Conservation (phyloP, 2,797 vertebrate species). For the Emydoidea blandingii region DNA sequence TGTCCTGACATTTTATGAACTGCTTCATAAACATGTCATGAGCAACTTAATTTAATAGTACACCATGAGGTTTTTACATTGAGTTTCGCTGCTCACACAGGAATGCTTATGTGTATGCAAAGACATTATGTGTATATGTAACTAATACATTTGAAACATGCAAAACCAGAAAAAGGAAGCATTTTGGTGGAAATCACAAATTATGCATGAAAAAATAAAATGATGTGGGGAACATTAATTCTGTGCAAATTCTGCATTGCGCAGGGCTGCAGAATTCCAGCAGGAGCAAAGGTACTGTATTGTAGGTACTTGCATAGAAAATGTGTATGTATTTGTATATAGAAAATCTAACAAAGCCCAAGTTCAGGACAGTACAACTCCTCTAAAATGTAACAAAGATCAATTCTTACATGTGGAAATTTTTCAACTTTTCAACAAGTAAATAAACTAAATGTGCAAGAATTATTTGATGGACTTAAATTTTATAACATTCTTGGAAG, state of each 20-base stretch:
- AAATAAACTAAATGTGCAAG: not conserved
- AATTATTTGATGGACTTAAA: not conserved
- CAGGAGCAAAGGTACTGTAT: not conserved
- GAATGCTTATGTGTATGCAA: not conserved
- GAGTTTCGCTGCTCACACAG: not conserved
- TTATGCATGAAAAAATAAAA: not conserved
- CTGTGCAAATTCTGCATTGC: not conserved
- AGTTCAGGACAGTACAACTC: not conserved
- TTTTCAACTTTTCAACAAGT: not conserved
- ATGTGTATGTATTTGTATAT: too few species aligned
- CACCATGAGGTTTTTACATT: not conserved
- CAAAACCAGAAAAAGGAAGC: not conserved
- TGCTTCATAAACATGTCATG: not conserved
- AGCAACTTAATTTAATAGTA: not conserved
- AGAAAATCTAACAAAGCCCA: not conserved
- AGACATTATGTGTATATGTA: not conserved
- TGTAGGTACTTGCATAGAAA: not conserved
- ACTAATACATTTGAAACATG: not conserved
- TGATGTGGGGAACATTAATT: not conserved
- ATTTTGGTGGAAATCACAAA: not conserved
- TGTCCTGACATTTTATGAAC: not conserved
- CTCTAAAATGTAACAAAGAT: conserved; percentile 34
- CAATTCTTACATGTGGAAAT: not conserved
- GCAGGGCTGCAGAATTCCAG: not conserved
- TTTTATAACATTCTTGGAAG: conserved; percentile 30